Conservation (phyloP, 2,797 vertebrate genomes). For the Thamnophis elegans region DNA sequence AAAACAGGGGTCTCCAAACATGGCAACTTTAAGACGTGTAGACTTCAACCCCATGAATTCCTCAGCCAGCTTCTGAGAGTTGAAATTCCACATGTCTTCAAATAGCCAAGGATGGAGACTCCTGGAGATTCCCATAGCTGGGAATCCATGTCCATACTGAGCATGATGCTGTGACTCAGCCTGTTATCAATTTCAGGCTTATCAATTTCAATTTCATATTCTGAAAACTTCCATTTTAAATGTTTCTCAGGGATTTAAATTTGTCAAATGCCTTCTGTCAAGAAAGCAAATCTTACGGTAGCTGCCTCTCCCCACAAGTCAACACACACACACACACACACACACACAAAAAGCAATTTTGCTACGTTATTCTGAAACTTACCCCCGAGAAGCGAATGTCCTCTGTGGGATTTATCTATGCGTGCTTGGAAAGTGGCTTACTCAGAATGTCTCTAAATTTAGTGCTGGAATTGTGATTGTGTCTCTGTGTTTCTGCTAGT, state of each 20-base stretch:
- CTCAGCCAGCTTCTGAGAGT: background rate
- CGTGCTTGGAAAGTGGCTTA: background rate
- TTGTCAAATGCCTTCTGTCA: background rate
- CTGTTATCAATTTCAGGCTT: background rate
- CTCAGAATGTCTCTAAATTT: slow-evolving; percentile 2
- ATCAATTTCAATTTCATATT: background rate
- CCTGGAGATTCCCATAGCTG: no score
- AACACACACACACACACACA: slow-evolving; percentile 31
- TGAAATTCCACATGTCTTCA: background rate
- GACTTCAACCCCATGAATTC: background rate
- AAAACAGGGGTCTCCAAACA: background rate
- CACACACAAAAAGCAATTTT: background rate
- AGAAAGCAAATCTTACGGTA: background rate
- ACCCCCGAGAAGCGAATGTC: slow-evolving; percentile 7
- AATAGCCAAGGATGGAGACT: background rate
- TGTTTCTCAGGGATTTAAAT: background rate
- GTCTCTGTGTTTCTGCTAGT: background rate
- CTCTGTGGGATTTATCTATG: background rate
- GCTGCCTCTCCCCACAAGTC: background rate
- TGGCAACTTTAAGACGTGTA: background rate
- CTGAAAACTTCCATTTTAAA: background rate
- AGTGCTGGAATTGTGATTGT: fast-evolving
- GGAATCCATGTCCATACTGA: background rate
- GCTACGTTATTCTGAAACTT: background rate
- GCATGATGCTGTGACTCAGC: background rate